A percentile compares a stretch with the other conserved stretches of the same genome.
phyloP scores from a whole-genome alignment of 2,113 vertebrate species.

The Carettochelys insculpta region DNA sequence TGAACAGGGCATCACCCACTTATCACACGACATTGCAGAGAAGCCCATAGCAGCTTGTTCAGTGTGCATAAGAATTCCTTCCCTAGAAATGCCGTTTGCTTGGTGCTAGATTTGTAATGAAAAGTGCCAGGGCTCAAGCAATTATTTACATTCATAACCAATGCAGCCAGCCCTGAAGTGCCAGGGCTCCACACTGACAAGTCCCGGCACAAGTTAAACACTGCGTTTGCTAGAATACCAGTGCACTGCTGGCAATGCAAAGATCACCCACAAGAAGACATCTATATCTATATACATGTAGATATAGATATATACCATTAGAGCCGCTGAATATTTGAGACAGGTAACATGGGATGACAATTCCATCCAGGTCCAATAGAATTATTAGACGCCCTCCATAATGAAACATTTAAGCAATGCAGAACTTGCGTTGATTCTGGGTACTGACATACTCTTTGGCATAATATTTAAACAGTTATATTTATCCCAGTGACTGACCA shows the following conservation, averaged over 20 bases:
- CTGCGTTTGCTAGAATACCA: neutral
- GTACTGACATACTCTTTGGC: neutral
- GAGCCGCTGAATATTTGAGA: neutral
- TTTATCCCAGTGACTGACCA: neutral
- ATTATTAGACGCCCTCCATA: neutral
- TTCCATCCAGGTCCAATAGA: neutral
- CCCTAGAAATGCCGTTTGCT: neutral
- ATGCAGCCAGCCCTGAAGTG: too few relatives aligned
- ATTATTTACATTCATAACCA: too few relatives aligned
- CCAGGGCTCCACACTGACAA: too few relatives aligned
- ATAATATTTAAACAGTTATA: neutral
- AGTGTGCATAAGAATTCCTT: neutral
- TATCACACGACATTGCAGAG: neutral
- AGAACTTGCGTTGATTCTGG: neutral
- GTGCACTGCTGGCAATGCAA: neutral
- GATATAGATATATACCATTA: neutral
- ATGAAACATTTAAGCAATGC: neutral
- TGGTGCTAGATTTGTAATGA: too few relatives aligned
- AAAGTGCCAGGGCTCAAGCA: too few relatives aligned
- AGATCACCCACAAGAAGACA: neutral
- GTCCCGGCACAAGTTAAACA: too few relatives aligned
- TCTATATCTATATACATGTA: too few relatives aligned
- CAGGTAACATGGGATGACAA: neutral
- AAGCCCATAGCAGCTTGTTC: neutral
- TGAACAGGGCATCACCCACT: neutral